Percentiles rank a stretch among this genome's conserved stretches.
phyloP scores from a whole-genome alignment of 2,113 vertebrate species.

The Mola mola region DNA sequence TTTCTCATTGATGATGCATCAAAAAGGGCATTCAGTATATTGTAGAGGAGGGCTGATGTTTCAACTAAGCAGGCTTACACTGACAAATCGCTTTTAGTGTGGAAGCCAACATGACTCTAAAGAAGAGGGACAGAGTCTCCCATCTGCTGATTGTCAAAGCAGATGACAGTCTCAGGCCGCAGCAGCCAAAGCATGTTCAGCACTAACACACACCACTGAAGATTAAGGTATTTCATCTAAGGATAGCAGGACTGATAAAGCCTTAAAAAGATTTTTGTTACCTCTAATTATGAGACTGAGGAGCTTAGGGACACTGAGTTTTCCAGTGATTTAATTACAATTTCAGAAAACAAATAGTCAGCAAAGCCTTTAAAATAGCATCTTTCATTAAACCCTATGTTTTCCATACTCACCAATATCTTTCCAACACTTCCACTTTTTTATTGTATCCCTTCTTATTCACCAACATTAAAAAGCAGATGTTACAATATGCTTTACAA shows the following conservation, averaged over 20 bases:
- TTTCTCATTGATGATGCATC: conserved; percentile 56
- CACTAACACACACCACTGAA: conserved; percentile 24
- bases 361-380: no score
- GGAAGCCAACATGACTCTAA: conserved; percentile 5
- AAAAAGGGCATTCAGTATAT: conserved; percentile 30
- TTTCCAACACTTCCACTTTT: no score
- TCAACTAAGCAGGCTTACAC: conserved; percentile 30
- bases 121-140: conserved; percentile 37
- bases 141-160: conserved; percentile 50
- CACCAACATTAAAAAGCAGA: no score
- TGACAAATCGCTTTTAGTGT: conserved; percentile 34
- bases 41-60: conserved; percentile 24
- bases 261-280: no score
- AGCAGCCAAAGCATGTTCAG: neutral
- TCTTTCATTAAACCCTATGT: no score
- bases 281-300: conserved; percentile 15
- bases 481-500: no score
- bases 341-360: no score
- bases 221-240: conserved; percentile 8
- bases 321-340: no score
- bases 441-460: no score
- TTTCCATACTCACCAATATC: no score
- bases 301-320: neutral
- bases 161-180: conserved; percentile 38
- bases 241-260: neutral